phyloP scores from a whole-genome alignment of 30 jellyfish, hydroid and myxozoan species.

The Turritopsis dohrnii region DNA sequence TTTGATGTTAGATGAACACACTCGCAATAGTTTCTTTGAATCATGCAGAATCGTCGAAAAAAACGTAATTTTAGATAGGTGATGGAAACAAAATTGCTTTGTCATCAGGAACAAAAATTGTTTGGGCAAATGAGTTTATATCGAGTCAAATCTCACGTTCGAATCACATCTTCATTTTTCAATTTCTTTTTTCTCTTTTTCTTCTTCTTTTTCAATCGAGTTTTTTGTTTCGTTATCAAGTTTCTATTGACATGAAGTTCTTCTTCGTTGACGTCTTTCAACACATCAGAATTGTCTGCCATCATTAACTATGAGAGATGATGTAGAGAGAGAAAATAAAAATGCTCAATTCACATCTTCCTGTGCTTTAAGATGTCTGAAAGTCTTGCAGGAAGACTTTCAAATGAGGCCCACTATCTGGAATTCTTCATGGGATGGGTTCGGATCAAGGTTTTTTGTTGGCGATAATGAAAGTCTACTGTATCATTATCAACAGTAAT shows the following conservation, averaged over 20 bases:
- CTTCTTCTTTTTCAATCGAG: neutral
- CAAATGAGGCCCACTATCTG: no score
- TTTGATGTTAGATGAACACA: no score
- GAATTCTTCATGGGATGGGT: no score
- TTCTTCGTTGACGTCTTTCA: conserved; percentile 67
- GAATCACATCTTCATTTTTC: neutral
- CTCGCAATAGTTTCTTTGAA: no score
- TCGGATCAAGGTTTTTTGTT: neutral
- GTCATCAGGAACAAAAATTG: neutral
- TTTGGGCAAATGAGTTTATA: neutral
- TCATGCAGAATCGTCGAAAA: no score
- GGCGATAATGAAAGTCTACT: neutral
- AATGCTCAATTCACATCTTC: neutral
- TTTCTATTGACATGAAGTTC: conserved; percentile 28
- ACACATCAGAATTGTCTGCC: conserved; percentile 70
- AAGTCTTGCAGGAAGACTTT: no score
- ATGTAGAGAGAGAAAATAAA: neutral
- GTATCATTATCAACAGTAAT: no score
- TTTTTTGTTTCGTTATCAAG: neutral
- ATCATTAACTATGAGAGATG: conserved; percentile 47
- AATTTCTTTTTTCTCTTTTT: neutral
- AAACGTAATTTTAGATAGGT: neutral
- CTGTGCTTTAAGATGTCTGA: no score
- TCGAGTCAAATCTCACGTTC: neutral
- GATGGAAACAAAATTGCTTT: no score